These are phyloP conservation scores for Dicranocentrus wangi DNA, from an alignment of 2,888 invertebrate species.

Conservation along the genomic window DNA sequence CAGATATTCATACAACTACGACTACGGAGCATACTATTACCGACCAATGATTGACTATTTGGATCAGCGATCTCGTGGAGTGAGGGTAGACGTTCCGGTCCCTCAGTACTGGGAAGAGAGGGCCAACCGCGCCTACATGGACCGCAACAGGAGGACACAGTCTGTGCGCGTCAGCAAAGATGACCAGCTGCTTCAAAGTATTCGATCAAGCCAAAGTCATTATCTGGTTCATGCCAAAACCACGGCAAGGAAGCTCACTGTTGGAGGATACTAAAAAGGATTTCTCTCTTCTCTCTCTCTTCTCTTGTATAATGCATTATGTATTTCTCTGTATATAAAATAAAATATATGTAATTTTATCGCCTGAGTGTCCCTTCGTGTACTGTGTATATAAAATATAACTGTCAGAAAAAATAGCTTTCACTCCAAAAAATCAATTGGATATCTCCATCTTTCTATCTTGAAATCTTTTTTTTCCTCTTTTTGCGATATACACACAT, in stretches of 20 bases:
- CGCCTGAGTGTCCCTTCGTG: no score
- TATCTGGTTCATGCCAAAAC: constrained; percentile 72
- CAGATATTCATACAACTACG: constrained; percentile 89
- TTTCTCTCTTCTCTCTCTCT: background rate
- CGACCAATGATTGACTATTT: constrained; percentile 91
- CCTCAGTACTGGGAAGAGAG: constrained; percentile 72
- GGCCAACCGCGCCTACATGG: constrained; percentile 70
- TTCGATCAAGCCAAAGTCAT: constrained; percentile 69
- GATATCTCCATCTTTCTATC: background rate
- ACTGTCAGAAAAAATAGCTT: background rate
- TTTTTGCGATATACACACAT: background rate
- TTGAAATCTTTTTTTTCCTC: background rate
- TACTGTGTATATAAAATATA: background rate
- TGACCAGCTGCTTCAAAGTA: constrained; percentile 68
- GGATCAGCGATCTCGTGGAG: constrained; percentile 75
- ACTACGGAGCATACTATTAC: constrained; percentile 88
- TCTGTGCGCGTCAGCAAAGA: constrained; percentile 66
- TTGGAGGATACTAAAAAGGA: constrained; percentile 54
- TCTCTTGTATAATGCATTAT: background rate
- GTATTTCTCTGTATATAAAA: background rate
- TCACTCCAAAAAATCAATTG: background rate
- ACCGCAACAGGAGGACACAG: constrained; percentile 64
- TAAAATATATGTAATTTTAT: background rate
- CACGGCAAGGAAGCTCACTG: constrained; percentile 67
- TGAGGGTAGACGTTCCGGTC: constrained; percentile 65